Conservation (phyloP, 2,888 invertebrate species). For the Agonopterix heracliana region DNA sequence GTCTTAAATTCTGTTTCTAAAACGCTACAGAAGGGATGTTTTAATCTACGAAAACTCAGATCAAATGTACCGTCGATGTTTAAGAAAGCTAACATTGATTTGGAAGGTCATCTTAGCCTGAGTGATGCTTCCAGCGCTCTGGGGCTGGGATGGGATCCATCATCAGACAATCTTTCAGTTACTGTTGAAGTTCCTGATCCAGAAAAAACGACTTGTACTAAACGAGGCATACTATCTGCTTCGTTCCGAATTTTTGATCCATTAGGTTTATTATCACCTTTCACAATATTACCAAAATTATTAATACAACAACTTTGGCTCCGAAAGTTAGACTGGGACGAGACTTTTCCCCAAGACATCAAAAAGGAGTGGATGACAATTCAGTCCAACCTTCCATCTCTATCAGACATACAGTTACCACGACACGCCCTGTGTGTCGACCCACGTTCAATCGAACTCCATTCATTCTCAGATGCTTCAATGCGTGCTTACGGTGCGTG, state of each 20-base stretch:
- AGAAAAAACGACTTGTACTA: slow-evolving; percentile 6
- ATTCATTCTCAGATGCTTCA: slow-evolving; percentile 15
- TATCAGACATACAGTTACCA: neutral
- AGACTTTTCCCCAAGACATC: slow-evolving; percentile 5
- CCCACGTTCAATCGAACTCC: slow-evolving; percentile 5
- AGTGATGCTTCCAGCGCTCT: slow-evolving; percentile 6
- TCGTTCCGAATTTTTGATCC: slow-evolving; percentile 19
- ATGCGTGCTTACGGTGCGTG: slow-evolving; percentile 10
- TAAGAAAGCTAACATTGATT: no score
- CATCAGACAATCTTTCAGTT: slow-evolving; percentile 13
- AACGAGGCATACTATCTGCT: slow-evolving; percentile 15
- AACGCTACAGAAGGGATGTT: slow-evolving; percentile 11
- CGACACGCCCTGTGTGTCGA: slow-evolving; percentile 1
- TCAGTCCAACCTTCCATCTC: neutral
- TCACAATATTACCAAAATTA: slow-evolving; percentile 13
- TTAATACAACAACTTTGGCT: slow-evolving; percentile 12
- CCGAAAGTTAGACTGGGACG: slow-evolving; percentile 10
- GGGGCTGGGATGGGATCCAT: slow-evolving; percentile 14
- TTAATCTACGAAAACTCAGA: slow-evolving; percentile 16
- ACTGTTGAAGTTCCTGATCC: slow-evolving; percentile 1
- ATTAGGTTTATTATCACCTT: slow-evolving; percentile 14
- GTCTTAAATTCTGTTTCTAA: no score
- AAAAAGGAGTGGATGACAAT: slow-evolving; percentile 1
- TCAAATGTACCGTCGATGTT: slow-evolving; percentile 14
- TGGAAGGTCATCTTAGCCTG: neutral